Evolutionary conservation across 2,113 vertebrate species (phyloP).

Genomic region (Rhizomys pruinosus): DNA sequence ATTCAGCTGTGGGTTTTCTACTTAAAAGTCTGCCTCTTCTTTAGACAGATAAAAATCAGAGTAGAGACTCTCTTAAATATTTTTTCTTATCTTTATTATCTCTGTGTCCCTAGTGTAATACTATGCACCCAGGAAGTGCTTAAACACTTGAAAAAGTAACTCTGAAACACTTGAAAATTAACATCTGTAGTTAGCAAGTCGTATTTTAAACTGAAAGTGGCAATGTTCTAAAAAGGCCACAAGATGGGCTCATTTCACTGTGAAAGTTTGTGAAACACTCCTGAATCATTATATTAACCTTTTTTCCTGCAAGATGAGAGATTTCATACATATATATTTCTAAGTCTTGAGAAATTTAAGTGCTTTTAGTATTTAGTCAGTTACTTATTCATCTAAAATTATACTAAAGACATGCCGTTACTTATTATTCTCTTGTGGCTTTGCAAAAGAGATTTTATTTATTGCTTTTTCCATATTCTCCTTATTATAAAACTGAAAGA

Average conservation of each 20-base stretch:
- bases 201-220: conserved; percentile 49
- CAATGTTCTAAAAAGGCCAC: conserved; percentile 79
- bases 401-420: conserved; percentile 29
- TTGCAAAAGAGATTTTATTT: conserved; percentile 57
- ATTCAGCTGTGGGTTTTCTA: background rate
- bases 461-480: conserved; percentile 4
- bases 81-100: background rate
- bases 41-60: background rate
- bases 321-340: conserved; percentile 31
- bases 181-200: conserved; percentile 4
- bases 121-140: background rate
- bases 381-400: conserved; percentile 58
- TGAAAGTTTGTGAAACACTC: conserved; percentile 47
- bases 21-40: background rate
- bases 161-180: background rate
- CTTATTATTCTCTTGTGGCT: conserved; percentile 39
- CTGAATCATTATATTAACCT: background rate
- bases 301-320: background rate
- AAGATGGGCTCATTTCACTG: conserved; percentile 79
- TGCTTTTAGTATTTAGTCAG: conserved; percentile 35
- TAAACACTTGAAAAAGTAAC: conserved; percentile 3
- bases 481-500: conserved; percentile 52
- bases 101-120: background rate
- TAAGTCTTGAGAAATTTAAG: conserved; percentile 55
- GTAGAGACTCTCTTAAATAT: background rate